Evolutionary conservation across 2,797 vertebrate species (phyloP), one percentile per base, ranked within the genome.

Genomic region (Sebastes cheni): DNA sequence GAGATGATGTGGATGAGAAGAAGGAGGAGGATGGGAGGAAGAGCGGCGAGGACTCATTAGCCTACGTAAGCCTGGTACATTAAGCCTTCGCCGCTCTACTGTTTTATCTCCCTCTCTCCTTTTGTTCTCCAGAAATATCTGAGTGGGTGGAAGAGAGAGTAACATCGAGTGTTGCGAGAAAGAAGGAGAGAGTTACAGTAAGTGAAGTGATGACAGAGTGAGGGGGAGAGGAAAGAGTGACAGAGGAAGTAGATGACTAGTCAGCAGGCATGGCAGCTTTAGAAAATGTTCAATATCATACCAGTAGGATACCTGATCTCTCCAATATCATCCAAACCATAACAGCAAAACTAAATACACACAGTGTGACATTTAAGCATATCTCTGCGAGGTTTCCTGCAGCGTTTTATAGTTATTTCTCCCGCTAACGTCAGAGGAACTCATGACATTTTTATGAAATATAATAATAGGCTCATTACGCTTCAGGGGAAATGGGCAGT

Each of bases 111-210:
- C 77, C 89, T 84, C 88, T 84, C 79, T 91, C 78, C 90, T 90
- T 94, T 92, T 94, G 92, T 95, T 93, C 92, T 92, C 91, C 88
- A 86, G 89, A 93, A 93, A 93, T 93, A 94, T 91, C 89, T 62
- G 88, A 93, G 92, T 92, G 91, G 93, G 94, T 66, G 91, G 91
- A 68, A 85, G 81, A 86, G 82, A 54, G 81, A 75, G 79, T 68
- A 64, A 25, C 42, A 55, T 46, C 42, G 77, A 67, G 71, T 32
- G 81, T 59, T 59, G 81, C n/a, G 62, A 79, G 83, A 76, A 69
- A 85, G 67, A 59, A 68, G 52, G 74, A 86, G 82, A 86, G 83
- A 88, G 74, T 81, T 90, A 80, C 78, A 81, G 72, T 85, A 73
- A 85, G 80, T 85, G 80, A 75, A 76, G 85, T 72, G 89, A 87